Evolutionary conservation across 2,888 invertebrate genomes (phyloP), one percentile per base, ranked within the genome.

Genomic region (Toxonevra muliebris): DNA sequence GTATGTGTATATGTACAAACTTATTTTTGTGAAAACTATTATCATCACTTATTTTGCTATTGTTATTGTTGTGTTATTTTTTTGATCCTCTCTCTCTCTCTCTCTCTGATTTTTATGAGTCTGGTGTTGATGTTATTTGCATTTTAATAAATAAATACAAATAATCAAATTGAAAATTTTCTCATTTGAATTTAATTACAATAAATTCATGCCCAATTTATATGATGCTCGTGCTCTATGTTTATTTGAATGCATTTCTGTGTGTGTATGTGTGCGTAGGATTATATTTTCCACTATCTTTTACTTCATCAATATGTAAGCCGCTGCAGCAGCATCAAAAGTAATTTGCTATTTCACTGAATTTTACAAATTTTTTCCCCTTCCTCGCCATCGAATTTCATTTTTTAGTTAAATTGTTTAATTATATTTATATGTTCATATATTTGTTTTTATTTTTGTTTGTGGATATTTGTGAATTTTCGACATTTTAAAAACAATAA

Each of bases 61-160:
- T 42, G 42, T 42, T 43, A 10, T 19, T 59, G 11, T 59, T 43
- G 42, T 12, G 58, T 15, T 17, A 42, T 13, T 59, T 43, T 17
- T 15, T 15, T 40, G 57, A n/a, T 42, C 12, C 41, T 58, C 9
- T 20, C 12, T 9, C 19, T 42, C 5, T 20, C 48, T 43, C 30
- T 8, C 0, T 1, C 12, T 10, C 12, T 10, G 17, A 12, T 59
- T 13, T 53, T 30, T 42, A 45, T 61, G 52, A 48, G 40, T 55
- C 40, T 43, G 43, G 12, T 40, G 40, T 20, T 52, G 13, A 52
- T 58, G 54, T 43, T 59, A 69, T 61, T 65, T 69, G 45, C 53
- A 65, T 69, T 69, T 69, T 65, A 69, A 65, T 65, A 69, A 65
- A 65, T 61, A 69, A 65, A 65, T 53, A 58, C 61, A 69, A 61